phyloP scores from a whole-genome alignment of 30 jellyfish, hydroid and myxozoan species.

The Aurelia coerulea region DNA sequence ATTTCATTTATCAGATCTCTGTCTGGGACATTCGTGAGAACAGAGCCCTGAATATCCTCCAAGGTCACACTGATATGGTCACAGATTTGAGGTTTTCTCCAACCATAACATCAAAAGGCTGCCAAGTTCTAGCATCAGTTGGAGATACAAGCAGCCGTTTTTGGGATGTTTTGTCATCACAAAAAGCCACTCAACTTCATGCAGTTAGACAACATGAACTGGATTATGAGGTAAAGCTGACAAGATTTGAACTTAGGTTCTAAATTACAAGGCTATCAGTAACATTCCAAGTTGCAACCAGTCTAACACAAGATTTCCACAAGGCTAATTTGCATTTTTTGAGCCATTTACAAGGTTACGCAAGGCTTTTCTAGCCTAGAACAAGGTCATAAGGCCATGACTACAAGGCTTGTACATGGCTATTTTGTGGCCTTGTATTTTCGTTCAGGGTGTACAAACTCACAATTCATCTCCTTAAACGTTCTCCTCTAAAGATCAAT shows the following conservation, averaged over 20 bases:
- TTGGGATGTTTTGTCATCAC: slow-evolving; percentile 70
- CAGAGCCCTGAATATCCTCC: slow-evolving; percentile 55
- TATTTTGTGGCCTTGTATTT: too few relatives aligned
- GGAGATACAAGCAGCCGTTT: slow-evolving; percentile 85
- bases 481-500: background rate
- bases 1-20: slow-evolving; percentile 62
- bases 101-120: slow-evolving; percentile 22
- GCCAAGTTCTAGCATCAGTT: slow-evolving; percentile 69
- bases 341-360: too few relatives aligned
- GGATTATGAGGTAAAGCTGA: slow-evolving; percentile 73
- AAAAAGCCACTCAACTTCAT: slow-evolving; percentile 55
- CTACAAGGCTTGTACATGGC: too few relatives aligned
- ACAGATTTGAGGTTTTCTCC: slow-evolving; percentile 60
- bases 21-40: slow-evolving; percentile 85
- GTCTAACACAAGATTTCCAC: too few relatives aligned
- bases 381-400: too few relatives aligned
- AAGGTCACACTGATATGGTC: slow-evolving; percentile 87
- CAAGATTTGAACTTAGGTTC: background rate
- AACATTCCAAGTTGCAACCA: too few relatives aligned
- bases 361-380: too few relatives aligned
- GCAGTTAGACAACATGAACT: slow-evolving; percentile 66
- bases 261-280: too few relatives aligned
- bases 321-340: too few relatives aligned
- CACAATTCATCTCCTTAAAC: background rate
- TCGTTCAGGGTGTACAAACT: background rate